A percentile compares a stretch with the other conserved stretches of the same genome.
Conservation (phyloP, 2,888 invertebrate species). For the Odontomyia ornata region DNA sequence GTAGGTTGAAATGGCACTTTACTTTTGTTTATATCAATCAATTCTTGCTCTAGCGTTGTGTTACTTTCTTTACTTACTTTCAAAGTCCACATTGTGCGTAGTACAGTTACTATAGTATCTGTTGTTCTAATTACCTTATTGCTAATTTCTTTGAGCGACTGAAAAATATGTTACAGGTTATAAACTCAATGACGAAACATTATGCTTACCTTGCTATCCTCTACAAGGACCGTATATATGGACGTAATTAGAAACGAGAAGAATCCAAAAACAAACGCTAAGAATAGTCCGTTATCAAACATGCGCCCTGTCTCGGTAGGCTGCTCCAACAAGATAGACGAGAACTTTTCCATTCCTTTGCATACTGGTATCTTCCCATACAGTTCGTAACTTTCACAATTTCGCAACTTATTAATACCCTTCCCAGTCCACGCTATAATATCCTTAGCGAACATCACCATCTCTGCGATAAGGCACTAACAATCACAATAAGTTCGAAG, state of each 20-base stretch:
- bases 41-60: conserved; percentile 33
- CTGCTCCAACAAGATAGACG: conserved; percentile 22
- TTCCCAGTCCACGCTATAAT: conserved; percentile 37
- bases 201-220: conserved; percentile 45
- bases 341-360: conserved; percentile 37
- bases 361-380: conserved; percentile 39
- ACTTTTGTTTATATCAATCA: conserved; percentile 28
- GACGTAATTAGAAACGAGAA: conserved; percentile 40
- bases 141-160: conserved; percentile 45
- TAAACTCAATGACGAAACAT: not conserved
- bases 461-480: conserved; percentile 29
- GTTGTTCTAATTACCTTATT: conserved; percentile 47
- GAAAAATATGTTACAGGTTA: not conserved
- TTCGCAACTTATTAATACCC: conserved; percentile 28
- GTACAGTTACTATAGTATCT: conserved; percentile 38
- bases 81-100: conserved; percentile 43
- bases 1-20: conserved; percentile 1
- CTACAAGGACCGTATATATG: conserved; percentile 34
- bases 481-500: not conserved
- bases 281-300: conserved; percentile 44
- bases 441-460: conserved; percentile 14
- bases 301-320: conserved; percentile 35
- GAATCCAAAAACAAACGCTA: conserved; percentile 38
- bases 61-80: conserved; percentile 41
- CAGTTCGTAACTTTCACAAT: conserved; percentile 41